These are phyloP conservation scores for Diachasma alloeum DNA, from an alignment of 1,140 invertebrate genomes.

Conservation along the genomic window DNA sequence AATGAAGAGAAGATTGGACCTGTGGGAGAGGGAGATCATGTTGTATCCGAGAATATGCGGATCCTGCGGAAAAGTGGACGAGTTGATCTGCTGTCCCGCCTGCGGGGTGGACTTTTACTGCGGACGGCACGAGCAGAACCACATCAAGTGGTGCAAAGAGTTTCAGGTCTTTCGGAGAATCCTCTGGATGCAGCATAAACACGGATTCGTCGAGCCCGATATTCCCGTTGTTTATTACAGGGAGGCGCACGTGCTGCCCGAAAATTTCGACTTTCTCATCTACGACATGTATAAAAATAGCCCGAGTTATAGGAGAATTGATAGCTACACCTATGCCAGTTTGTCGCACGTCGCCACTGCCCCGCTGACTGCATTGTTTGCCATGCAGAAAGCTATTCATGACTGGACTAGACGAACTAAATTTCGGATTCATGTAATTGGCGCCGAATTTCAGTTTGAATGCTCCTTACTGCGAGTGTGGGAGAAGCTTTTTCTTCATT, in stretches of 20 bases:
- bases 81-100: slow-evolving; percentile 64
- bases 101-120: slow-evolving; percentile 67
- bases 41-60: slow-evolving; percentile 73
- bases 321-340: slow-evolving; percentile 69
- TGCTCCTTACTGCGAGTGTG: slow-evolving; percentile 73
- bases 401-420: slow-evolving; percentile 43
- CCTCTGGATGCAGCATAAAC: slow-evolving; percentile 49
- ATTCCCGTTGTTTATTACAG: slow-evolving; percentile 61
- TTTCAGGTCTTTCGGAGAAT: slow-evolving; percentile 54
- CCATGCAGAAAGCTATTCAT: slow-evolving; percentile 62
- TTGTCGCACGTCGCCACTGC: slow-evolving; percentile 73
- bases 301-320: slow-evolving; percentile 62
- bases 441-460: slow-evolving; percentile 77
- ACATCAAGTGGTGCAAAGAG: slow-evolving; percentile 54
- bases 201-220: slow-evolving; percentile 67
- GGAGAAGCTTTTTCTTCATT: slow-evolving; percentile 76
- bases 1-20: slow-evolving; percentile 67
- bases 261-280: slow-evolving; percentile 64
- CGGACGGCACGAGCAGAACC: slow-evolving; percentile 41
- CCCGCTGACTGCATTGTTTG: slow-evolving; percentile 71
- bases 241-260: slow-evolving; percentile 47
- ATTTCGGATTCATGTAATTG: slow-evolving; percentile 68
- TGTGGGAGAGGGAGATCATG: slow-evolving; percentile 75
- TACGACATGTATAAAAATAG: slow-evolving; percentile 64
- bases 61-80: slow-evolving; percentile 62